A percentile compares a stretch with the other conserved stretches of the same genome.
These are phyloP conservation scores for Meriones unguiculatus DNA, from an alignment of 2,113 vertebrate genomes.

Conservation along the genomic window DNA sequence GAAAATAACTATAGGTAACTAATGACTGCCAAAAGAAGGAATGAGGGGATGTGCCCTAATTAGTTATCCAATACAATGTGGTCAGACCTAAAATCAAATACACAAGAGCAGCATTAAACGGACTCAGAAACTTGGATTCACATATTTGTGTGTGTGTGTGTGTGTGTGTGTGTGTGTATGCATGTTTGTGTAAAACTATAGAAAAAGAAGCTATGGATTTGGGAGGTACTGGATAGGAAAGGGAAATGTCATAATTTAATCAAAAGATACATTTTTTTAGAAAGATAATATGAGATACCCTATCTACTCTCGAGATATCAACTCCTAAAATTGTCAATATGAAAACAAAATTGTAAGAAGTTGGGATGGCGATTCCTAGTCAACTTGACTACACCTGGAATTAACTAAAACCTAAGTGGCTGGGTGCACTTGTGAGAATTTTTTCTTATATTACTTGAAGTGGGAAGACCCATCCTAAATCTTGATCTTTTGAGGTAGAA, in stretches of 20 bases:
- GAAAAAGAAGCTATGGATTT: neutral
- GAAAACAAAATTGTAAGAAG: neutral
- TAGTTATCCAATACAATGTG: neutral
- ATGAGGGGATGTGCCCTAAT: neutral
- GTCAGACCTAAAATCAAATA: neutral
- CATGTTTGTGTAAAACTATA: neutral
- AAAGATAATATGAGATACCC: neutral
- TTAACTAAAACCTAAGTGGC: neutral
- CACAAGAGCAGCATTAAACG: neutral
- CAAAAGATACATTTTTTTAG: neutral
- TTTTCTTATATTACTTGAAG: neutral
- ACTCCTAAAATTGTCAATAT: constrained; percentile 12
- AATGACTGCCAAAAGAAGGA: neutral
- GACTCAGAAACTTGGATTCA: neutral
- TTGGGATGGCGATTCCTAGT: neutral
- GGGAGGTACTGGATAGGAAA: neutral
- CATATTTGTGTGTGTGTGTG: too few species aligned
- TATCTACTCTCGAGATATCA: neutral
- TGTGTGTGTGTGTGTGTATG: neutral
- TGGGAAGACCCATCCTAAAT: neutral
- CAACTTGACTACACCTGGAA: neutral
- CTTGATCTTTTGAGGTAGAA: neutral
- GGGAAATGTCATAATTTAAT: neutral
- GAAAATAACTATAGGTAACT: neutral
- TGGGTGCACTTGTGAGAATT: neutral